Evolutionary conservation across 2,888 invertebrate genomes (phyloP), one percentile per base, ranked within the genome.

Genomic region (Glyphotaelius pellucidus): DNA sequence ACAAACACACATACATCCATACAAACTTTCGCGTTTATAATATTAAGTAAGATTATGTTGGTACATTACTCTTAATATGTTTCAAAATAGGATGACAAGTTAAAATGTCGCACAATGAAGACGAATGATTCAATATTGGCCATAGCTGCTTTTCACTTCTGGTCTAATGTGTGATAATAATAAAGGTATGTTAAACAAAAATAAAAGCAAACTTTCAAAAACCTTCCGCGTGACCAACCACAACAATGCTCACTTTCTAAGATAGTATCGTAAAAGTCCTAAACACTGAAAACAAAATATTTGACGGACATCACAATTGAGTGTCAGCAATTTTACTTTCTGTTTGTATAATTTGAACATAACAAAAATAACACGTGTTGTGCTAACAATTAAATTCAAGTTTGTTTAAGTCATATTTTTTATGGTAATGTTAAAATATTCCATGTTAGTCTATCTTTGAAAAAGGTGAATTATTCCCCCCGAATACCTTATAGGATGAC

Each of bases 231-330:
- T 25, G 25, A 25, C 67, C 67, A 67, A 67, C 52, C 52, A 67
- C 52, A 67, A 67, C 52, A 67, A 67, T 67, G 25, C 7, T 19
- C 67, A 67, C 67, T 67, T 67, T 67, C 67, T 67, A 67, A 67
- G 67, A 67, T 19, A 4, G 15, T 52, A 52, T 52, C 52, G 52
- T 52, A 52, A 25, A 52, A 25, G 7, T 67, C 25, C 67, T 67
- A 67, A 67, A 9, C 67, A 67, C 25, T 67, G 67, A 67, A 67
- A 67, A 67, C 67, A 67, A 67, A 67, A 35, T 35, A 83, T 83
- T 83, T 83, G 31, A 35, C 83, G 15, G 35, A 83, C 83, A 83
- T 83, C 35, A 83, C 35, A 83, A 83, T 35, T 67, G 67, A 25
- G 67, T 67, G 67, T 25, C 9, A 67, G 67, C 67, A 67, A 67